These are phyloP conservation scores for Ceramica pisi DNA, from an alignment of 2,888 invertebrate species.

Conservation along the genomic window DNA sequence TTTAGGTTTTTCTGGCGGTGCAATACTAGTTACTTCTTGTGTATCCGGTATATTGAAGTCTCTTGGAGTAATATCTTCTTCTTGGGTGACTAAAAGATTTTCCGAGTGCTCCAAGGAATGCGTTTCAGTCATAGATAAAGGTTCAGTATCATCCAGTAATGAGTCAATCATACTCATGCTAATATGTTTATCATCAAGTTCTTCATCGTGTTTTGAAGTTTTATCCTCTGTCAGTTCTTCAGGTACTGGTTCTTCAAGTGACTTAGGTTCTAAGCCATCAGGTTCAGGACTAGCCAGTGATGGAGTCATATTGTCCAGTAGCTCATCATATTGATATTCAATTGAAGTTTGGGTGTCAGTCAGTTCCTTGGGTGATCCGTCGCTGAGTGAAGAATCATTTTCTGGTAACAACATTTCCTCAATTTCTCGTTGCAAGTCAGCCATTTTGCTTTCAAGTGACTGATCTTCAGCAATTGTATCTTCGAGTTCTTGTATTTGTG, in stretches of 20 bases:
- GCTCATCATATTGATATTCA: slow-evolving; percentile 80
- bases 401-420: slow-evolving; percentile 88
- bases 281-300: slow-evolving; percentile 82
- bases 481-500: slow-evolving; percentile 56
- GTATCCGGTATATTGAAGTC: slow-evolving; percentile 60
- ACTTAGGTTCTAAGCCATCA: slow-evolving; percentile 68
- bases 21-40: slow-evolving; percentile 12
- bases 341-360: slow-evolving; percentile 77
- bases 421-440: slow-evolving; percentile 87
- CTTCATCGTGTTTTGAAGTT: slow-evolving; percentile 60
- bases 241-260: slow-evolving; percentile 38
- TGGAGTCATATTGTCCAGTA: slow-evolving; percentile 80
- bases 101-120: slow-evolving; percentile 72
- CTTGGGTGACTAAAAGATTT: slow-evolving; percentile 67
- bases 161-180: slow-evolving; percentile 80
- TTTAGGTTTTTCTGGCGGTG: slow-evolving; percentile 15
- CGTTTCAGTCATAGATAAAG: slow-evolving; percentile 69
- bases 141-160: slow-evolving; percentile 75
- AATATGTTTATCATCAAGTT: slow-evolving; percentile 75
- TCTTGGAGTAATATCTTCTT: slow-evolving; percentile 70
- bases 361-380: slow-evolving; percentile 81
- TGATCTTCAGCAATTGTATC: slow-evolving; percentile 81
- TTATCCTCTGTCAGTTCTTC: slow-evolving; percentile 40
- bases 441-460: slow-evolving; percentile 87
- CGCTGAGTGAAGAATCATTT: slow-evolving; percentile 85